Evolutionary conservation across 2,888 invertebrate genomes (phyloP).

Genomic region (Rambutsinella grinnellia): DNA sequence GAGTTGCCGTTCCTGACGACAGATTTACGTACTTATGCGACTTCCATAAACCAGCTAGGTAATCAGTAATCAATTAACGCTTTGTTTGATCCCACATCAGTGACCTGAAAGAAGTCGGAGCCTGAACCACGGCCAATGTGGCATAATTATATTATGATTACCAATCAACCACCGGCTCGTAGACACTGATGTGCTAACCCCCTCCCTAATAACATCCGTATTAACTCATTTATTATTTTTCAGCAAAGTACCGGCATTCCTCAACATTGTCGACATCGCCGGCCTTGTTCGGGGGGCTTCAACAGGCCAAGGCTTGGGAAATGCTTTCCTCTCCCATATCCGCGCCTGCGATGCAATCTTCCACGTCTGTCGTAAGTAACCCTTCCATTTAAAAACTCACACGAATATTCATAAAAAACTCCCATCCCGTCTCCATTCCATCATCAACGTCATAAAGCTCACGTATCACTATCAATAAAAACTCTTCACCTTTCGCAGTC

Average conservation of each 20-base stretch:
- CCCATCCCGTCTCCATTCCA: too few relatives aligned
- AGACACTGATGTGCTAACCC: background rate
- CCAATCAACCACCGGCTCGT: too few relatives aligned
- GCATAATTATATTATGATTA: too few relatives aligned
- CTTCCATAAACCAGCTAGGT: constrained; percentile 95
- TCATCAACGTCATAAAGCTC: too few relatives aligned
- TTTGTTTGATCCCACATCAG: too few relatives aligned
- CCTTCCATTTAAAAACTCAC: background rate
- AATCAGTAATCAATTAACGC: too few relatives aligned
- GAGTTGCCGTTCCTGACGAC: constrained; percentile 97
- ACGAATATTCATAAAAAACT: background rate
- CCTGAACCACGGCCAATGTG: too few relatives aligned
- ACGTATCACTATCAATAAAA: constrained; percentile 4
- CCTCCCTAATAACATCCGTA: background rate
- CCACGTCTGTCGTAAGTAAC: constrained; percentile 91
- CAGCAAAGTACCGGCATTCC: constrained; percentile 97
- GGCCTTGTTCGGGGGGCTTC: constrained; percentile 98
- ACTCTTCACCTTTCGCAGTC: background rate
- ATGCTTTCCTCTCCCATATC: constrained; percentile 98
- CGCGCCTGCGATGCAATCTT: constrained; percentile 98
- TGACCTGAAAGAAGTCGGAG: too few relatives aligned
- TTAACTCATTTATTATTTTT: background rate
- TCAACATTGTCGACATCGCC: constrained; percentile 98
- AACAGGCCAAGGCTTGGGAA: constrained; percentile 92
- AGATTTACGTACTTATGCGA: constrained; percentile 94